Percentiles rank a stretch among this genome's conserved stretches.
Conservation (phyloP, 2,797 vertebrate genomes). For the Prunella strophiata region DNA sequence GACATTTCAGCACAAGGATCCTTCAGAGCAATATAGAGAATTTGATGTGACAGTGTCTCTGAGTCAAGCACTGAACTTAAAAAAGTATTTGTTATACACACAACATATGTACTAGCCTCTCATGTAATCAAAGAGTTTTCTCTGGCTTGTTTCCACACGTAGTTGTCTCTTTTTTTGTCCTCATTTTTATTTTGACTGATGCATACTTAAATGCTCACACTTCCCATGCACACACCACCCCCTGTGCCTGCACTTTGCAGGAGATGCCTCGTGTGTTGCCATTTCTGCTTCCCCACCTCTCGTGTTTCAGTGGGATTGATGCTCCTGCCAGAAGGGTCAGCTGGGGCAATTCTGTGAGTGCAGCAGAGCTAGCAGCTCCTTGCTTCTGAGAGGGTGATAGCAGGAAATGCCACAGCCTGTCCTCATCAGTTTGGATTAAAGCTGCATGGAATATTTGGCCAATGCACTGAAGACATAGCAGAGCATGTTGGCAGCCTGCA, state of each 20-base stretch:
- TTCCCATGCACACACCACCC: neutral
- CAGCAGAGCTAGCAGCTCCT: neutral
- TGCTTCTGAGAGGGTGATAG: neutral
- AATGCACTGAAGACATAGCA: neutral
- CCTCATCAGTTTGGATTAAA: neutral
- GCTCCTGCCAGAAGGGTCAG: neutral
- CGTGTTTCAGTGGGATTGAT: neutral
- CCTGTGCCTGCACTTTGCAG: neutral
- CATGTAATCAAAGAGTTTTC: neutral
- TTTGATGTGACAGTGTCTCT: constrained; percentile 55
- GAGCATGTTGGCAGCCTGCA: neutral
- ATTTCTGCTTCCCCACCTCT: neutral
- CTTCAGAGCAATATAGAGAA: constrained; percentile 46
- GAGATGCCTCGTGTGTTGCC: neutral
- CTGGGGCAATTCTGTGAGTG: neutral
- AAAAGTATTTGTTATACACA: neutral
- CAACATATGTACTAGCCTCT: neutral
- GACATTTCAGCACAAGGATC: constrained; percentile 60
- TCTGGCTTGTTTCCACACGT: neutral
- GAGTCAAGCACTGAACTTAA: constrained; percentile 28
- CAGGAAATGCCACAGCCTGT: constrained; percentile 20
- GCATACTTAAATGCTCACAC: neutral
- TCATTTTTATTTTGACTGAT: constrained; percentile 25
- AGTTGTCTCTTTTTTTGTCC: neutral
- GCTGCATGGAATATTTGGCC: neutral